phyloP scores from a whole-genome alignment of 1,140 invertebrate genomes.

The Aphelenchoides avenae region DNA sequence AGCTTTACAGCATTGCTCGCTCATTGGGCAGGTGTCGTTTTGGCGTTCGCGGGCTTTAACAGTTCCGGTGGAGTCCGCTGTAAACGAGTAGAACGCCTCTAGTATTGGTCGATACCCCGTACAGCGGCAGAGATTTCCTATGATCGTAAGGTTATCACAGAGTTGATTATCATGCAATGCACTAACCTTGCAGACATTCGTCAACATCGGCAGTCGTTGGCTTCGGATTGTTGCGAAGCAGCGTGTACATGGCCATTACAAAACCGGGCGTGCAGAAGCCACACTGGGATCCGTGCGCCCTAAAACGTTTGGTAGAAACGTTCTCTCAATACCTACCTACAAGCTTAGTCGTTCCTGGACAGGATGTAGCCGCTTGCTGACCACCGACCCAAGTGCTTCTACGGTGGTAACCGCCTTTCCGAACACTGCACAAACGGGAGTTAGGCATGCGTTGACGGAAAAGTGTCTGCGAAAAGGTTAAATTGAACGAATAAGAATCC shows the following conservation, averaged over 20 bases:
- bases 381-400: conserved; percentile 69
- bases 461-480: conserved; percentile 69
- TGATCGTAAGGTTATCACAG: too few relatives aligned
- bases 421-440: conserved; percentile 76
- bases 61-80: conserved; percentile 51
- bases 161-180: background rate
- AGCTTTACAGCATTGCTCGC: conserved; percentile 45
- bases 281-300: conserved; percentile 75
- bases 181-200: conserved; percentile 69
- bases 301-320: conserved; percentile 1
- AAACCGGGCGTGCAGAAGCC: conserved; percentile 83
- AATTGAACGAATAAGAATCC: background rate
- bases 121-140: conserved; percentile 81
- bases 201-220: conserved; percentile 70
- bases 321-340: conserved; percentile 40
- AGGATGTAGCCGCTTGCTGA: conserved; percentile 72
- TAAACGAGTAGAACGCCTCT: conserved; percentile 75
- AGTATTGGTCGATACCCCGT: conserved; percentile 82
- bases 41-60: conserved; percentile 21
- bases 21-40: conserved; percentile 61
- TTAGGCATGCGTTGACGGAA: conserved; percentile 81
- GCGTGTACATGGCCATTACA: conserved; percentile 70
- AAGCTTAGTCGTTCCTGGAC: conserved; percentile 80
- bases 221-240: conserved; percentile 67
- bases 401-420: conserved; percentile 78